Percentiles rank a stretch among this genome's conserved stretches.
These are phyloP conservation scores for Pseudorasbora parva DNA, from an alignment of 2,113 vertebrate genomes.

Conservation along the genomic window DNA sequence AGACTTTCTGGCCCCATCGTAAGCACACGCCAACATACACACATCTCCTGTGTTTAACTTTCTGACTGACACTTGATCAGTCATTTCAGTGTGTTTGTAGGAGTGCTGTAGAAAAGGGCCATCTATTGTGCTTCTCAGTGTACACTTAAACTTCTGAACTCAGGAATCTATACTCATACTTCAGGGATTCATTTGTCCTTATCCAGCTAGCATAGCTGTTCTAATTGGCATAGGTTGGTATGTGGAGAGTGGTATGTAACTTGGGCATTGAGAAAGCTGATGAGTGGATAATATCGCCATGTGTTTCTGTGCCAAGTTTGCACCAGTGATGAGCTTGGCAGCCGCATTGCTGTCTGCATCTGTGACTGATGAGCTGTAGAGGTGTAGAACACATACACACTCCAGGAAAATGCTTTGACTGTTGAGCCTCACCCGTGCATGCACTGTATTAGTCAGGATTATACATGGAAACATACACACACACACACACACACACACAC, in stretches of 20 bases:
- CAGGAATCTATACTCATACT: background rate
- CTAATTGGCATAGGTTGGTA: constrained; percentile 17
- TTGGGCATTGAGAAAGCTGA: constrained; percentile 3
- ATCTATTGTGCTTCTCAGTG: background rate
- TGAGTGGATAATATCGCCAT: constrained; percentile 11
- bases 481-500: constrained; percentile 45
- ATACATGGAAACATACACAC: constrained; percentile 38
- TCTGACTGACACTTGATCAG: constrained; percentile 33
- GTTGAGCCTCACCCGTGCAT: constrained; percentile 14
- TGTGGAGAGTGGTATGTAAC: background rate
- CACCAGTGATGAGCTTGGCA: constrained; percentile 18
- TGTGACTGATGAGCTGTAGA: constrained; percentile 38
- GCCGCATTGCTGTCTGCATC: constrained; percentile 1
- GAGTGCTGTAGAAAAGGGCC: constrained; percentile 12
- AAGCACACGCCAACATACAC: constrained; percentile 18
- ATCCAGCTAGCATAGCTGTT: background rate
- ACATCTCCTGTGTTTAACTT: constrained; percentile 35
- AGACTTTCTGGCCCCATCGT: background rate
- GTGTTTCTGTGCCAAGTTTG: constrained; percentile 31
- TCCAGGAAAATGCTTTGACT: constrained; percentile 27
- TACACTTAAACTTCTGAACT: constrained; percentile 11
- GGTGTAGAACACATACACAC: constrained; percentile 4
- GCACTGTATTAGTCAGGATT: constrained; percentile 16
- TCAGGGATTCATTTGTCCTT: background rate
- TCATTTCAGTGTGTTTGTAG: constrained; percentile 17